Evolutionary conservation across 2,888 invertebrate genomes (phyloP).

Genomic region (Acleris cristana): DNA sequence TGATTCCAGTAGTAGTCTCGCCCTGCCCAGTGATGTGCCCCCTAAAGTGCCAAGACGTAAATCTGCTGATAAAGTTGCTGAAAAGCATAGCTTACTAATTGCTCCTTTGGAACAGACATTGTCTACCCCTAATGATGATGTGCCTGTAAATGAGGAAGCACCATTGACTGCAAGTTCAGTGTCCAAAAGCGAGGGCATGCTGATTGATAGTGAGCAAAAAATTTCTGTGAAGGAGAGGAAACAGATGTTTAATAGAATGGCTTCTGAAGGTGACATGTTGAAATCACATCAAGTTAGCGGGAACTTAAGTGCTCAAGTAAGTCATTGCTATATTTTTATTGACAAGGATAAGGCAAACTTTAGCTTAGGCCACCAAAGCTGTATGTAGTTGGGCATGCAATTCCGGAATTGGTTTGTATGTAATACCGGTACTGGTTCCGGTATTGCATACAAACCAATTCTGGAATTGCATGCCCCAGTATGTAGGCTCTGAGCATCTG

Average conservation of each 20-base stretch:
- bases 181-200: conserved; percentile 72
- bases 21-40: conserved; percentile 51
- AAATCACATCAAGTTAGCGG: conserved; percentile 72
- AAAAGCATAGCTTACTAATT: conserved; percentile 53
- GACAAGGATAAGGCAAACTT: no score
- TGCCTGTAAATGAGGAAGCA: conserved; percentile 48
- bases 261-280: conserved; percentile 89
- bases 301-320: conserved; percentile 85
- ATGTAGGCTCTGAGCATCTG: no score
- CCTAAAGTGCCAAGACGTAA: conserved; percentile 68
- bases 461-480: no score
- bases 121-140: conserved; percentile 58
- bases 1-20: conserved; percentile 58
- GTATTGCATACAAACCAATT: no score
- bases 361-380: no score
- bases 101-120: conserved; percentile 46
- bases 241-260: conserved; percentile 96
- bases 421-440: no score
- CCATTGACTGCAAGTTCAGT: conserved; percentile 53
- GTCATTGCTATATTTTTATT: conserved; percentile 46
- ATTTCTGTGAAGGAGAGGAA: conserved; percentile 96
- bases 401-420: no score
- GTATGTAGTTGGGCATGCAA: no score
- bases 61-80: conserved; percentile 61
- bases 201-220: conserved; percentile 83